Evolutionary conservation across 2,113 vertebrate species (phyloP), one percentile per base, ranked within the genome.

Genomic region (Corydoras sp.): DNA sequence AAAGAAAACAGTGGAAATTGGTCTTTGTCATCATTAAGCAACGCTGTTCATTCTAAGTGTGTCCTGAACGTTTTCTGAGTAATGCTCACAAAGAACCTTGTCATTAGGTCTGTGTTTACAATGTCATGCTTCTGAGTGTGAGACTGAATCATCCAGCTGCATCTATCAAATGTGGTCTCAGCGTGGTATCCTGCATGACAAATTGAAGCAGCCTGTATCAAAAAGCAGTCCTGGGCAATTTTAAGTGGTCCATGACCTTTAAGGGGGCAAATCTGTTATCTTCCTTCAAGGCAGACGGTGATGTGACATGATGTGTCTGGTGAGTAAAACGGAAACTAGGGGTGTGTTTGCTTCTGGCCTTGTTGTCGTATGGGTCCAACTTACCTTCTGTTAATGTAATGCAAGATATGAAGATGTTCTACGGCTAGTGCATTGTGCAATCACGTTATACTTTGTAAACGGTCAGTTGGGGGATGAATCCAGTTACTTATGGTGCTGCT

Each of bases 301-400:
- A 71, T 55, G 69, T 55, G 60, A 55, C 60, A 15, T 10, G 69
- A 71, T 31, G 69, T 54, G 58, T 62, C 58, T 12, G 59, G 10
- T 4, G 13, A 48, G 29, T 50, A 13, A 35, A 30, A n/a, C 6
- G 1, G 51, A 64, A 56, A 18, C 10, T 7, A 10, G 49, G 13
- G 69, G n/a, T 59, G 10, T 29, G 12, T 8, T 43, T 12, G 35
- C 59, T 9, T 13, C 10, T 14, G 49, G 50, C 10, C 14, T 62
- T 31, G 29, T 3, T 55, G 59, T 62, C 10, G 58, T 6, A n/a
- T 24, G 29, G 10, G 13, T 56, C 58, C 29, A 15, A 13, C 18
- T n/a, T 15, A 62, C 66, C 18, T 58, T 43, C 10, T 18, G 64
- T 65, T 65, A 30, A 56, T 55, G 49, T 35, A 51, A 49, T 30